These are phyloP conservation scores for Choristoneura fumiferana DNA, from an alignment of 1,140 invertebrate genomes.

Conservation along the genomic window DNA sequence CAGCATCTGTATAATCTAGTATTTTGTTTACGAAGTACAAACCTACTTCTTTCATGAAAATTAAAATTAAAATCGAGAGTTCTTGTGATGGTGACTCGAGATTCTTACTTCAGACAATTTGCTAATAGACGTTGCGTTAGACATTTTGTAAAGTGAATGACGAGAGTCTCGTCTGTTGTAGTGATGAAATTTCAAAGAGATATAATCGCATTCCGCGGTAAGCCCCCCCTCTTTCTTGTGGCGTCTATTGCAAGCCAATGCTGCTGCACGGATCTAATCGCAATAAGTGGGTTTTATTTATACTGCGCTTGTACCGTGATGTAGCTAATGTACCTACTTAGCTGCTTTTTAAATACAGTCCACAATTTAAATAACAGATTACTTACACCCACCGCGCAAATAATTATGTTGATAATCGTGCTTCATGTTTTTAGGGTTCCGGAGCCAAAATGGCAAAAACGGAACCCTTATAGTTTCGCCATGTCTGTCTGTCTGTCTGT, in stretches of 20 bases:
- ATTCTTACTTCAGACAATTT: slow-evolving; percentile 13
- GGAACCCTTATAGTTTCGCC: no score
- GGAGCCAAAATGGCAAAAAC: no score
- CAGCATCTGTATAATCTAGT: no score
- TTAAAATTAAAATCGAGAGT: neutral
- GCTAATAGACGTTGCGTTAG: slow-evolving; percentile 14
- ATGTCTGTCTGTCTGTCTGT: no score
- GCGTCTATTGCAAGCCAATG: slow-evolving; percentile 33
- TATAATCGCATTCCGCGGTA: slow-evolving; percentile 57
- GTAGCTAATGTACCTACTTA: neutral
- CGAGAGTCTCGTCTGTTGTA: slow-evolving; percentile 31
- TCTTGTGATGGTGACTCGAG: slow-evolving; percentile 8
- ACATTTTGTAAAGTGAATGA: slow-evolving; percentile 34
- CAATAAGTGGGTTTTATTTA: slow-evolving; percentile 40
- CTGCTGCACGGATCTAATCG: slow-evolving; percentile 23
- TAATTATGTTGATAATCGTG: no score
- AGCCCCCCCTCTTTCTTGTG: slow-evolving; percentile 34
- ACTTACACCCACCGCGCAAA: no score
- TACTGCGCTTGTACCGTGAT: no score
- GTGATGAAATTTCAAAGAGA: slow-evolving; percentile 46
- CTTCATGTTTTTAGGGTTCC: no score
- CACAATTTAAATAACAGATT: no score
- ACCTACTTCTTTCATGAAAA: no score
- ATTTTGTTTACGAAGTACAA: no score
- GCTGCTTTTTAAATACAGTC: neutral